A percentile compares a stretch with the other conserved stretches of the same genome.
These are phyloP conservation scores for Pithys albifrons DNA, from an alignment of 2,113 vertebrate genomes.

Conservation along the genomic window DNA sequence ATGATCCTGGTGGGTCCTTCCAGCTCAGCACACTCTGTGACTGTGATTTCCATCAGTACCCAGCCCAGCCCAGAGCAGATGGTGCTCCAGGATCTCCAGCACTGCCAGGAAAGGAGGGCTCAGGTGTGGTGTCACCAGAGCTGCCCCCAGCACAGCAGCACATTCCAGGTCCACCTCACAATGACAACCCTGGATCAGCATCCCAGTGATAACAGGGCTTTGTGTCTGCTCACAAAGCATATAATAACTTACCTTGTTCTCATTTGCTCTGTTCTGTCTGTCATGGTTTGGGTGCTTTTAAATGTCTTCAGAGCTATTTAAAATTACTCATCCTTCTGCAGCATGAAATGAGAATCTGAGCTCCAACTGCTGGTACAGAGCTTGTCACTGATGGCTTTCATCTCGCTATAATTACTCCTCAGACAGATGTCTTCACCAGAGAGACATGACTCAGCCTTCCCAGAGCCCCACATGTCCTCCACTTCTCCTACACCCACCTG, in stretches of 20 bases:
- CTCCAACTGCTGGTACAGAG: neutral
- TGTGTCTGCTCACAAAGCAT: slow-evolving; percentile 21
- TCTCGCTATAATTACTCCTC: neutral
- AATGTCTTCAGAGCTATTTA: neutral
- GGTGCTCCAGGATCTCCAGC: neutral
- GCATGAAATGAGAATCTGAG: slow-evolving; percentile 40
- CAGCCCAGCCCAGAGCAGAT: neutral
- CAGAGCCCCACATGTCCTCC: accelerated
- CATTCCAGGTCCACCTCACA: neutral
- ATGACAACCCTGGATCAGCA: neutral
- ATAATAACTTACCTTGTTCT: slow-evolving; percentile 20
- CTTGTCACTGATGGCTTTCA: neutral
- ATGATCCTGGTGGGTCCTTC: neutral
- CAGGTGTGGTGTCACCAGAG: neutral
- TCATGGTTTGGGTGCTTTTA: slow-evolving; percentile 31
- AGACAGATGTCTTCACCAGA: neutral
- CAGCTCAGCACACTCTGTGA: neutral
- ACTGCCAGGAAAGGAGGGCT: neutral
- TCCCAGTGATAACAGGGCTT: neutral
- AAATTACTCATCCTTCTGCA: neutral
- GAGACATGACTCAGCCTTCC: slow-evolving; percentile 18
- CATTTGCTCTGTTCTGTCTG: neutral
- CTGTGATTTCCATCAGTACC: neutral
- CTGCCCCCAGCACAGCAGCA: neutral
- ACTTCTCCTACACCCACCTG: neutral